phyloP scores from a whole-genome alignment of 2,888 invertebrate species.

The Scaptomyza cyrtandrae region DNA sequence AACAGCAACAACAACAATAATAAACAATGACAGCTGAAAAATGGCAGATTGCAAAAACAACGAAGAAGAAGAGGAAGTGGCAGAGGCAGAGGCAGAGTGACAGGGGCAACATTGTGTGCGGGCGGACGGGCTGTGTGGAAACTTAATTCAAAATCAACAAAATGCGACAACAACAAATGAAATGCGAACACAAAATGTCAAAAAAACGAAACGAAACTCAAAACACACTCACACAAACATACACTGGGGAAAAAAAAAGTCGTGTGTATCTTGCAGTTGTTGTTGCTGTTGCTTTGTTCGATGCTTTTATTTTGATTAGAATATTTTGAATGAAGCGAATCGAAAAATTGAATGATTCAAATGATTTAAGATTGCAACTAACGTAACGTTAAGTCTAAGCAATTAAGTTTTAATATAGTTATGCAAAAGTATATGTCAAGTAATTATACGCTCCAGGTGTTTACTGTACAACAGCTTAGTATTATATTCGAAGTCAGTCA shows the following conservation, averaged over 20 bases:
- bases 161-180: conserved; percentile 44
- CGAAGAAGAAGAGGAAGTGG: conserved; percentile 27
- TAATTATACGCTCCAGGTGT: too few relatives aligned
- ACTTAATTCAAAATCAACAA: conserved; percentile 76
- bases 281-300: neutral
- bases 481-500: too few relatives aligned
- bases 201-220: conserved; percentile 1
- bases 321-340: neutral
- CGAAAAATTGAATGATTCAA: neutral
- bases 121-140: conserved; percentile 35
- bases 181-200: conserved; percentile 27
- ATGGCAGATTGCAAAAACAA: conserved; percentile 56
- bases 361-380: too few relatives aligned
- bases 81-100: conserved; percentile 34
- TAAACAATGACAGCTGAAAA: conserved; percentile 69
- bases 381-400: too few relatives aligned
- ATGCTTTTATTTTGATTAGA: neutral
- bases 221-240: conserved; percentile 29
- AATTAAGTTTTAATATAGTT: too few relatives aligned
- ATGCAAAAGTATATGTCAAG: too few relatives aligned
- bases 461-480: too few relatives aligned
- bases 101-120: conserved; percentile 35
- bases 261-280: neutral
- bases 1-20: conserved; percentile 26
- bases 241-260: conserved; percentile 33